Evolutionary conservation across 2,888 invertebrate species (phyloP).

Genomic region (Dicycla oo): DNA sequence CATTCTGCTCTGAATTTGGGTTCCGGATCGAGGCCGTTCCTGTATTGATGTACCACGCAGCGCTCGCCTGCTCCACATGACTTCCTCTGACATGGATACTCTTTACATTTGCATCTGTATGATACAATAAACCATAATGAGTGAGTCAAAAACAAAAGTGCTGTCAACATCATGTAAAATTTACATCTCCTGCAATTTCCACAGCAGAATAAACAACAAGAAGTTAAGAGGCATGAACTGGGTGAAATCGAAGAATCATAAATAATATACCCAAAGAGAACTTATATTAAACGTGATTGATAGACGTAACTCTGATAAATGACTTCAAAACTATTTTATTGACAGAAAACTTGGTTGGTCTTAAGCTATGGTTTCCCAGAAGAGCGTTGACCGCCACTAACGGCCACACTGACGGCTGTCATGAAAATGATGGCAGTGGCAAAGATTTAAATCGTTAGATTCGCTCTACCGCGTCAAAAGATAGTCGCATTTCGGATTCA

Average conservation of each 20-base stretch:
- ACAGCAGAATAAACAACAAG: background rate
- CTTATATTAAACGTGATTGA: background rate
- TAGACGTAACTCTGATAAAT: background rate
- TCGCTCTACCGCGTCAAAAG: too few species aligned
- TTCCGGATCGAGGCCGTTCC: slow-evolving; percentile 76
- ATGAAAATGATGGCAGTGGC: too few species aligned
- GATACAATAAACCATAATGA: background rate
- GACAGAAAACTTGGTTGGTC: background rate
- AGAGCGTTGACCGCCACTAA: too few species aligned
- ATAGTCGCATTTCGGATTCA: too few species aligned
- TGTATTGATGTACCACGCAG: slow-evolving; percentile 93
- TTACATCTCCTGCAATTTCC: background rate
- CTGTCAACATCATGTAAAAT: background rate
- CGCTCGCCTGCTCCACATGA: slow-evolving; percentile 91
- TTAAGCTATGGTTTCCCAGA: too few species aligned
- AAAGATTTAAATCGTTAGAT: too few species aligned
- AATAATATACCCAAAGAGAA: background rate
- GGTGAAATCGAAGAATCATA: background rate
- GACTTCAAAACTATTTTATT: background rate
- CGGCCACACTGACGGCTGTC: too few species aligned
- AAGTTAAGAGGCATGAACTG: background rate
- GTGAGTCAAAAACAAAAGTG: background rate
- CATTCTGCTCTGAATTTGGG: slow-evolving; percentile 91
- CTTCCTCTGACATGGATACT: slow-evolving; percentile 93
- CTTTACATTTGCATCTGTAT: slow-evolving; percentile 80